Conservation (phyloP, 2,888 invertebrate species). For the Drosophila affinis region DNA sequence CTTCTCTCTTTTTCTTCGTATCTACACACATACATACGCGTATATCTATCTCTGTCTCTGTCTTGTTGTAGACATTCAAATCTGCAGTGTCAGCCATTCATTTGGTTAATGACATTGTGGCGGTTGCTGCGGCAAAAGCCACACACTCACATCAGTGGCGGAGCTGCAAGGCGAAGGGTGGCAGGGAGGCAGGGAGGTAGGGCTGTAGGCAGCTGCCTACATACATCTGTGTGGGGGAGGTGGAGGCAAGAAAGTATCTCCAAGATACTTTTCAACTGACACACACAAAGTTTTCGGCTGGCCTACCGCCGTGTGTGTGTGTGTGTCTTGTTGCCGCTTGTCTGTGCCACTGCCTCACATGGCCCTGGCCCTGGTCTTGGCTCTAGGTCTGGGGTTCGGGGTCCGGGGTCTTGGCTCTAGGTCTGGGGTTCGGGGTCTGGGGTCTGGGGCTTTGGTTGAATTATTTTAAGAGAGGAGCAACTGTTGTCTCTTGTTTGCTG, state of each 20-base stretch:
- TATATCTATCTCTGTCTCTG: not conserved
- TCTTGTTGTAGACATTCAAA: constrained; percentile 41
- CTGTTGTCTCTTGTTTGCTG: constrained; percentile 40
- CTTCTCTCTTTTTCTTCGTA: too few relatives aligned
- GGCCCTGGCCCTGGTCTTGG: not conserved
- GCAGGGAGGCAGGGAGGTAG: not conserved
- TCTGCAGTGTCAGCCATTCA: constrained; percentile 79
- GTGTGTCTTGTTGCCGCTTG: constrained; percentile 32
- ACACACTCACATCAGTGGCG: constrained; percentile 31
- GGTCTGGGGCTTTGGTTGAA: constrained; percentile 36
- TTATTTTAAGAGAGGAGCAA: constrained; percentile 46
- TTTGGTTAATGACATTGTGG: constrained; percentile 79
- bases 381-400: not conserved
- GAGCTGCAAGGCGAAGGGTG: not conserved
- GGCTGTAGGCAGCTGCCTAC: not conserved
- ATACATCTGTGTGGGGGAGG: constrained; percentile 9
- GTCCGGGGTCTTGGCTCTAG: not conserved
- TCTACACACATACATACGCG: too few relatives aligned
- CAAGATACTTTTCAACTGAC: constrained; percentile 59
- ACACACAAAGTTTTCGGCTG: constrained; percentile 44
- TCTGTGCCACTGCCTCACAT: constrained; percentile 36
- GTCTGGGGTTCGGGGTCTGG: not conserved
- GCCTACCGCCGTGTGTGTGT: constrained; percentile 23
- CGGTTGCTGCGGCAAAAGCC: constrained; percentile 74
- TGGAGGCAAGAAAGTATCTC: constrained; percentile 49